phyloP scores from a whole-genome alignment of 2,888 invertebrate species.

The Octodonta nipae region DNA sequence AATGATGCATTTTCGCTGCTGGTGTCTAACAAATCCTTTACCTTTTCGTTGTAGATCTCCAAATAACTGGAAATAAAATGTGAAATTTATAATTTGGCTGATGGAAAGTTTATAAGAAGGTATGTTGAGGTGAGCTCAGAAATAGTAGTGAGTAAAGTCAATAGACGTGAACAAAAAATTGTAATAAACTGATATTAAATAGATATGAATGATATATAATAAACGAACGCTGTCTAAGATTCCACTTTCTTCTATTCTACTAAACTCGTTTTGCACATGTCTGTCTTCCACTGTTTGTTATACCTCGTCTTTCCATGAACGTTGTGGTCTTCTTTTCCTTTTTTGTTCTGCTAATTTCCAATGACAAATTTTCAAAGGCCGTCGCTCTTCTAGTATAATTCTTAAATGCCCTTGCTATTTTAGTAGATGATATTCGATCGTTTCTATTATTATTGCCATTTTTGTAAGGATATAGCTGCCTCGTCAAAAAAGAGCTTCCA shows the following conservation, averaged over 20 bases:
- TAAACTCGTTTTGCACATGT: neutral
- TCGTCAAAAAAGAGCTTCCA: neutral
- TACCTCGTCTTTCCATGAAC: too few relatives aligned
- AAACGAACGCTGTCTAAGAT: too few relatives aligned
- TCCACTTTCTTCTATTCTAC: neutral
- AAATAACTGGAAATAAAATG: constrained; percentile 38
- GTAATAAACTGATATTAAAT: too few relatives aligned
- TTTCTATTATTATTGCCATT: neutral
- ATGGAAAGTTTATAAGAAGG: too few relatives aligned
- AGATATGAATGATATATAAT: too few relatives aligned
- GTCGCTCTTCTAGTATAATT: neutral
- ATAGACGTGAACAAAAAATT: too few relatives aligned
- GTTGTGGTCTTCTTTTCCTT: neutral
- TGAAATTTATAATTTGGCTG: too few relatives aligned
- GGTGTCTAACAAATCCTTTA: constrained; percentile 51
- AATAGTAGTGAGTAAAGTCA: too few relatives aligned
- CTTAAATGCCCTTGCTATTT: neutral
- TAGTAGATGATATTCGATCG: neutral
- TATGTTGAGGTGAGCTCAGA: too few relatives aligned
- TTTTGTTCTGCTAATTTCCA: neutral
- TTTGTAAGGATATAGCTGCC: neutral
- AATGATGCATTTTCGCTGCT: constrained; percentile 15
- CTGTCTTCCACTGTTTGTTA: neutral
- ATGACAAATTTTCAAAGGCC: neutral
- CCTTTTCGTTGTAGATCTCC: constrained; percentile 53